Evolutionary conservation across 2,797 vertebrate genomes (phyloP), one percentile per base, ranked within the genome.

Genomic region (Thaleichthys pacificus): DNA sequence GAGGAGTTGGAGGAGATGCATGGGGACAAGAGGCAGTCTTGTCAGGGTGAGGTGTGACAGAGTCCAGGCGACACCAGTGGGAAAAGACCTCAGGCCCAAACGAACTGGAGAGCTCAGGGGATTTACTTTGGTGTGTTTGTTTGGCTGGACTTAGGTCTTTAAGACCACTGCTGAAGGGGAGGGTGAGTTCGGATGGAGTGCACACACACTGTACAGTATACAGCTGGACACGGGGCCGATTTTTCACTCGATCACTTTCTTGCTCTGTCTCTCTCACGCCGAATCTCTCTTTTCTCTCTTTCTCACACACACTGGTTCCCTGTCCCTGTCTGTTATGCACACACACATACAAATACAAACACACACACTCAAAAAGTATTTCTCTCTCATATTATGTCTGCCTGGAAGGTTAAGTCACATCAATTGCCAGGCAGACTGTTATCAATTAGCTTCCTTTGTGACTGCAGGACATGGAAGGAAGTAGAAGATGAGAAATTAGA

Each of bases 371-470:
- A 11, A 42, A 42, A 42, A 8, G 32, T 8, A 35, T 12, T 42
- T 42, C 2, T 11, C 11, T 42, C 38, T 42, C 8, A 42, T 12
- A 2, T 11, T 42, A 42, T 38, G 8, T 42, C 38, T 42, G 32
- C 1, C 32, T 35, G 32, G 32, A 35, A 35, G 32, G 32, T 51
- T 51, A 17, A 51, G 12, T 51, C 1, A n/a, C 81, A 80, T 87
- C 83, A 66, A 49, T 88, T 77, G 82, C 79, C 74, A 85, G 78
- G 87, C 76, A 79, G 64, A 72, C 61, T 69, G 74, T 84, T 87
- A 82, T 78, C 81, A 77, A 72, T 75, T 66, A 83, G 66, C 17
- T 54, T 17, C 17, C 38, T 8, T 32, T 71, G 80, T 80, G 66
- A 61, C 86, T 84, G 84, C 80, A 80, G 38, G 61, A 79, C 81